Evolutionary conservation across 1,140 invertebrate species (phyloP).

Genomic region (Sarcophaga bullata): DNA sequence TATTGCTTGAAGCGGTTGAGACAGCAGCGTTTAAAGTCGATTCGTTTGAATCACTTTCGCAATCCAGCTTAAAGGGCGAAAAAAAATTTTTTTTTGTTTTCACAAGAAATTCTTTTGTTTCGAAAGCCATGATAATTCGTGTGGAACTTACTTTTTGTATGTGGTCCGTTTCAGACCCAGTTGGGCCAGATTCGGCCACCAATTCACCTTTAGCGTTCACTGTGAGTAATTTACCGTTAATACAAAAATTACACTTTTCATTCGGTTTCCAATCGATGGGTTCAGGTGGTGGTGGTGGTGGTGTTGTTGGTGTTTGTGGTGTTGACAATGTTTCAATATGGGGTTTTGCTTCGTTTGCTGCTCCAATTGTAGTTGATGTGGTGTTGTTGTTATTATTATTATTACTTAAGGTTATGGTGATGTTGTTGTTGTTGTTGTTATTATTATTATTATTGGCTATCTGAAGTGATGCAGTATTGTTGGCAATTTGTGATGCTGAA

Average conservation of each 20-base stretch:
- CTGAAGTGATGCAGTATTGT: slow-evolving; percentile 54
- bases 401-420: slow-evolving; percentile 5
- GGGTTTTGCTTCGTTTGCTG: slow-evolving; percentile 8
- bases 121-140: not conserved
- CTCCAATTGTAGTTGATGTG: slow-evolving; percentile 26
- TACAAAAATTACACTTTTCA: slow-evolving; percentile 88
- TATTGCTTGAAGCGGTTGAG: not conserved
- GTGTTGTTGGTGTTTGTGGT: not conserved
- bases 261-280: slow-evolving; percentile 85
- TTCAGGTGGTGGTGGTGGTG: slow-evolving; percentile 61
- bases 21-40: slow-evolving; percentile 50
- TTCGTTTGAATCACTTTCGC: slow-evolving; percentile 61
- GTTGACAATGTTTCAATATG: not conserved
- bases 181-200: slow-evolving; percentile 61
- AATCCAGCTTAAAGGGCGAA: slow-evolving; percentile 57
- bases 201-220: slow-evolving; percentile 64
- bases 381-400: slow-evolving; percentile 33
- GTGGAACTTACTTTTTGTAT: slow-evolving; percentile 46
- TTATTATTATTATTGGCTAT: slow-evolving; percentile 52
- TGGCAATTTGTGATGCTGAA: slow-evolving; percentile 44
- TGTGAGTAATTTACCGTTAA: slow-evolving; percentile 77
- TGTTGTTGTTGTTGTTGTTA: slow-evolving; percentile 41
- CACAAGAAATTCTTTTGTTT: not conserved
- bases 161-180: slow-evolving; percentile 49
- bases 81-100: not conserved